Evolutionary conservation across 2,113 vertebrate genomes (phyloP), one percentile per base, ranked within the genome.

Genomic region (Albula glossodonta): DNA sequence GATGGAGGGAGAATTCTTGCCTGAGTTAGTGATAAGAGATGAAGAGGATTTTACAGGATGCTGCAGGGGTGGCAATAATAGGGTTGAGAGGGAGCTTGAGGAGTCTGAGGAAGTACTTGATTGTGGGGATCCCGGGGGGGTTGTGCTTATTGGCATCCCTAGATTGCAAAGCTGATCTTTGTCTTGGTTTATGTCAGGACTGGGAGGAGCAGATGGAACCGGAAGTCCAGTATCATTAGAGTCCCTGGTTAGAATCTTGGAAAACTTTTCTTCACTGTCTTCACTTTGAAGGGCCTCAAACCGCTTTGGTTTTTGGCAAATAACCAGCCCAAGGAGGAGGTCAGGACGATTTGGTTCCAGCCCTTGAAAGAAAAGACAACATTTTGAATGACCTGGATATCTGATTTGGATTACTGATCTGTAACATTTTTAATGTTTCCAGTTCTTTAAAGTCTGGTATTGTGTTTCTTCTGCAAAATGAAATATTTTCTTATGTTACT

Each of bases 311-410:
- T 97, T 99, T 87, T 99, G 98, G 91, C 97, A 96, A 87, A 99
- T 96, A 12, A 97, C 97, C 80, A 99, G 88, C 53, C 98, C 98
- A 49, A 99, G 96, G 87, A 99, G 97, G 84, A 99, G 94, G 94
- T 99, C 98, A 2, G 98, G 98, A 78, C 97, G 96, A 10, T 95
- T 96, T 52, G 95, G 94, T 90, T 99, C 98, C 82, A 99, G 96
- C 79, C 98, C 98, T 99, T 89, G 15, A 94, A 95, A 53, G 63
- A 25, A 86, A 92, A 87, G 25, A 86, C 4, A 70, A n/a, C 25
- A 70, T 78, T 57, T 83, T 57, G 15, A 52, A 87, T 19, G 12
- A 12, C 53, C 12, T 56, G 7, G 12, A 56, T 12, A 56, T 56
- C 12, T 56, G 53, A 56, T 7, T 41, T 41, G 1, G 31, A 41